Evolutionary conservation across 2,888 invertebrate genomes (phyloP).

Genomic region (Parnassius orleans): DNA sequence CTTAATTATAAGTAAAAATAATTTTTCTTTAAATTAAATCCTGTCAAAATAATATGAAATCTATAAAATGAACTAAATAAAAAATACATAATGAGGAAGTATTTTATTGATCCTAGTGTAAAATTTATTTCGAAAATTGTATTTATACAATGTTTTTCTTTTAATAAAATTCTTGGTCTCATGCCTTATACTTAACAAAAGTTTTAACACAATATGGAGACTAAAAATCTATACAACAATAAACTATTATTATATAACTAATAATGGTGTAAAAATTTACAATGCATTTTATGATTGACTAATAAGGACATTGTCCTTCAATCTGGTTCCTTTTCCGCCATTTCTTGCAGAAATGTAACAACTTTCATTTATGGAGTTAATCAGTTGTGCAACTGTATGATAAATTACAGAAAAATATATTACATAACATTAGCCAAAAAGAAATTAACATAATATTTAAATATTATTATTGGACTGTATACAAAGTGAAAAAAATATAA

Average conservation of each 20-base stretch:
- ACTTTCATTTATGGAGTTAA: slow-evolving; percentile 3
- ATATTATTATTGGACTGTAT: slow-evolving; percentile 5
- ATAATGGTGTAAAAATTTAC: slow-evolving; percentile 59
- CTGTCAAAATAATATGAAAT: no score
- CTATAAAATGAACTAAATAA: slow-evolving; percentile 39
- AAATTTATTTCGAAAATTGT: slow-evolving; percentile 79
- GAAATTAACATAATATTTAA: not conserved
- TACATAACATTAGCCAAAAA: not conserved
- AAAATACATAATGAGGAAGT: slow-evolving; percentile 63
- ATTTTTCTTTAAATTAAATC: no score
- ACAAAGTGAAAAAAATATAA: slow-evolving; percentile 7
- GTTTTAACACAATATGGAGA: slow-evolving; percentile 57
- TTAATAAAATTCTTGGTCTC: slow-evolving; percentile 77
- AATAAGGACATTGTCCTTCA: slow-evolving; percentile 28
- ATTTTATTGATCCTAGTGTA: slow-evolving; percentile 80
- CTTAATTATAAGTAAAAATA: no score
- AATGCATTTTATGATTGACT: slow-evolving; percentile 40
- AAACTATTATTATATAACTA: slow-evolving; percentile 63
- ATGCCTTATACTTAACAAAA: slow-evolving; percentile 72
- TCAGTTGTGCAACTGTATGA: slow-evolving; percentile 46
- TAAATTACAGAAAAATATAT: slow-evolving; percentile 41
- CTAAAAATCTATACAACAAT: slow-evolving; percentile 70
- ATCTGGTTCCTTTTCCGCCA: slow-evolving; percentile 9
- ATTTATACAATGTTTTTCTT: slow-evolving; percentile 74
- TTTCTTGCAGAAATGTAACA: slow-evolving; percentile 22